phyloP scores from a whole-genome alignment of 2,113 vertebrate genomes.

The Geococcyx californianus region DNA sequence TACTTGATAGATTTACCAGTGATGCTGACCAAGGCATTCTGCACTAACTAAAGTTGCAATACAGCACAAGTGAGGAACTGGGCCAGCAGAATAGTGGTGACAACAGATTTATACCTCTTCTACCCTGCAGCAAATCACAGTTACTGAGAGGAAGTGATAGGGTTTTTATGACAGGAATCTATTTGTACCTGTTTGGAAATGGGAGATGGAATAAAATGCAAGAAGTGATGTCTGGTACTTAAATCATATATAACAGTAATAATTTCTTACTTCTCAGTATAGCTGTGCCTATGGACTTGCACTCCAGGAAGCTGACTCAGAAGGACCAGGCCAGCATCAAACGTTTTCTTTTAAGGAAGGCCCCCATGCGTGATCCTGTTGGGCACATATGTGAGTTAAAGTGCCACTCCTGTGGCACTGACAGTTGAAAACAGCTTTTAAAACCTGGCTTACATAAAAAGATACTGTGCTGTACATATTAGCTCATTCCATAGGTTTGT shows the following conservation, averaged over 20 bases:
- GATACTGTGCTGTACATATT: not conserved
- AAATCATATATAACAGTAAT: not conserved
- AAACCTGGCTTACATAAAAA: not conserved
- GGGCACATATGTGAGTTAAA: not conserved
- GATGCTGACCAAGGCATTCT: not conserved
- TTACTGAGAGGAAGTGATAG: not conserved
- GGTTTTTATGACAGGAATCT: not conserved
- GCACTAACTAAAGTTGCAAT: not conserved
- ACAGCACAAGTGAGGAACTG: rapidly evolving
- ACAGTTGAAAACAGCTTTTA: not conserved
- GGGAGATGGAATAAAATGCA: not conserved
- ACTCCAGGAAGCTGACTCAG: rapidly evolving
- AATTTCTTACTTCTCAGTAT: not conserved
- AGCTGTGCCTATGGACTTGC: not conserved
- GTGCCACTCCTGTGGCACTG: not conserved
- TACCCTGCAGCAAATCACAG: not conserved
- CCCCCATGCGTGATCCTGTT: not conserved
- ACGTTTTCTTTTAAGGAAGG: not conserved
- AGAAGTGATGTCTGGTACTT: not conserved
- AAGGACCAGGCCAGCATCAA: not conserved
- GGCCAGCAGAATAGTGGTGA: not conserved
- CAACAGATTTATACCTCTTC: not conserved
- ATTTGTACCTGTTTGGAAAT: not conserved
- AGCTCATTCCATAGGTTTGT: not conserved
- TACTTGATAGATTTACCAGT: rapidly evolving